Evolutionary conservation across 2,888 invertebrate species (phyloP).

Genomic region (Orgyia antiqua): DNA sequence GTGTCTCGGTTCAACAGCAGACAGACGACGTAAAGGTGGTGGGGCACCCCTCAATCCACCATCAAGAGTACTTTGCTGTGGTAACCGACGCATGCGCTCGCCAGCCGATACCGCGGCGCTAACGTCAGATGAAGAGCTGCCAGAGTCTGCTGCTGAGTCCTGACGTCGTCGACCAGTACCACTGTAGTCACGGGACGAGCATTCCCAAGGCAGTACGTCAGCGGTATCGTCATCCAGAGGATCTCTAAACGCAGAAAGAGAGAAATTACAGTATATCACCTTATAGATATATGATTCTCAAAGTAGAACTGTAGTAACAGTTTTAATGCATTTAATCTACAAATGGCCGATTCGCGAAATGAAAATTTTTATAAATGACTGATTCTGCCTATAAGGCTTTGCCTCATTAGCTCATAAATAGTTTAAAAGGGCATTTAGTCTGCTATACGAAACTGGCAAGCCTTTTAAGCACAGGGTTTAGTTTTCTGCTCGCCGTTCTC

Average conservation of each 20-base stretch:
- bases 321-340: too few relatives aligned
- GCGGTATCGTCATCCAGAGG: slow-evolving; percentile 57
- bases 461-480: too few relatives aligned
- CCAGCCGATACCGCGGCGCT: slow-evolving; percentile 76
- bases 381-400: too few relatives aligned
- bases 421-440: too few relatives aligned
- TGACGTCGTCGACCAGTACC: slow-evolving; percentile 69
- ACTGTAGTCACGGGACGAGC: slow-evolving; percentile 49
- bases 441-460: too few relatives aligned
- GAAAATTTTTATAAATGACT: too few relatives aligned
- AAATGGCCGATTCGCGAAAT: too few relatives aligned
- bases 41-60: slow-evolving; percentile 76
- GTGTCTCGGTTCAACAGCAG: slow-evolving; percentile 77
- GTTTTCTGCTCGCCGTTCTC: too few relatives aligned
- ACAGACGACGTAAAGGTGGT: slow-evolving; percentile 62
- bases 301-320: too few relatives aligned
- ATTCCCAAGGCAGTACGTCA: slow-evolving; percentile 61
- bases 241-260: slow-evolving; percentile 39
- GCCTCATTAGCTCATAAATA: too few relatives aligned
- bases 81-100: slow-evolving; percentile 81
- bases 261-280: too few relatives aligned
- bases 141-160: slow-evolving; percentile 83
- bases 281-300: too few relatives aligned
- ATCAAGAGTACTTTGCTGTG: slow-evolving; percentile 83
- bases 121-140: slow-evolving; percentile 86